Conservation (phyloP, 2,797 vertebrate genomes). For the Pseudochaenichthys georgianus region DNA sequence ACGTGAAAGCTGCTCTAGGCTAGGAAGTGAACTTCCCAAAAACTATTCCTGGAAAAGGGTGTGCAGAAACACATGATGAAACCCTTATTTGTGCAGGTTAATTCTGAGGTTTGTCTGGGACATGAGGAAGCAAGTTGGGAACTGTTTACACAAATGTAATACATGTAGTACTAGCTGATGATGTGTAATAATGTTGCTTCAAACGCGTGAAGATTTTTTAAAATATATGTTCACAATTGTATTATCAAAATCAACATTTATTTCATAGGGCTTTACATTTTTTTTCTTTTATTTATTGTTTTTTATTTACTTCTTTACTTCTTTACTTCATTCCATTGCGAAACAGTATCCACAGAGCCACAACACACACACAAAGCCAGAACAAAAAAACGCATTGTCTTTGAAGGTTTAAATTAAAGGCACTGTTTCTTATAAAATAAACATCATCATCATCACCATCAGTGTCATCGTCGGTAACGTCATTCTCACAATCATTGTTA, state of each 20-base stretch:
- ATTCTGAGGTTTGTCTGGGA: not conserved
- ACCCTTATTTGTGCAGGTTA: not conserved
- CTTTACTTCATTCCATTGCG: constrained; percentile 60
- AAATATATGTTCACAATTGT: constrained; percentile 70
- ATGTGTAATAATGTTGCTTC: constrained; percentile 47
- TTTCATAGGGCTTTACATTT: constrained; percentile 60
- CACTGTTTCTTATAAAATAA: constrained; percentile 69
- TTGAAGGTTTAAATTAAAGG: constrained; percentile 76
- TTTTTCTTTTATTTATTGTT: constrained; percentile 47
- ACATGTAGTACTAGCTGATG: not conserved
- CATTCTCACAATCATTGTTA: constrained; percentile 46
- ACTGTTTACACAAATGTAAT: not conserved
- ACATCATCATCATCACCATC: constrained; percentile 14
- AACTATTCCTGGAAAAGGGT: too few relatives aligned
- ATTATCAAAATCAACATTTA: constrained; percentile 81
- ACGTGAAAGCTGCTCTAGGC: too few relatives aligned
- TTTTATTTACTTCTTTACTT: constrained; percentile 26
- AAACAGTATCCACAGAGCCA: constrained; percentile 45
- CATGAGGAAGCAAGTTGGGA: not conserved
- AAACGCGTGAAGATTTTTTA: constrained; percentile 43
- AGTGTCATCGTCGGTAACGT: constrained; percentile 25
- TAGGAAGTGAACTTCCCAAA: too few relatives aligned
- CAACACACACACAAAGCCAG: constrained; percentile 38
- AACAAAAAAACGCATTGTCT: constrained; percentile 9
- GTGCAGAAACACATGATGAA: not conserved